phyloP scores from a whole-genome alignment of 1,140 invertebrate genomes.

The Megalopta genalis region DNA sequence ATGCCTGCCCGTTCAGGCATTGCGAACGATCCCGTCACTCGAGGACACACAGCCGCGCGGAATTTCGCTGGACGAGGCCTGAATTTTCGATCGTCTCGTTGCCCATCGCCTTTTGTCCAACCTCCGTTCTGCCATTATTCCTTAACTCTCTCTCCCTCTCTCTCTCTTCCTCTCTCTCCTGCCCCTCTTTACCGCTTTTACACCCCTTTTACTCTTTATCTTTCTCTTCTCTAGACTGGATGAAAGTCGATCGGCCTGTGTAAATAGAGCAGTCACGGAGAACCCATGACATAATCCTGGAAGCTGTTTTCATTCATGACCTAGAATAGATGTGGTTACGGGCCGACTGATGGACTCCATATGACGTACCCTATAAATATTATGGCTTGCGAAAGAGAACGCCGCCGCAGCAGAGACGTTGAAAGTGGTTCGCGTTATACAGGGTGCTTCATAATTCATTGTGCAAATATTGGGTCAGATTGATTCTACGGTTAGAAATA shows the following conservation, averaged over 20 bases:
- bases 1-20: conserved; percentile 18
- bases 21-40: conserved; percentile 12
- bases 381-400: neutral
- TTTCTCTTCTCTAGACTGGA: neutral
- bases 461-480: no score
- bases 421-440: neutral
- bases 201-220: no score
- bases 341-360: neutral
- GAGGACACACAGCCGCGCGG: conserved; percentile 18
- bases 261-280: neutral
- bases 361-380: neutral
- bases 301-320: neutral
- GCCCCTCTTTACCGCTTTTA: no score
- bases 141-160: neutral
- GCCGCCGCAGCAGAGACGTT: neutral
- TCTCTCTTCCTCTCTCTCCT: no score
- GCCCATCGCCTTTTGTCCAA: neutral
- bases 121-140: neutral
- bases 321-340: conserved; percentile 1
- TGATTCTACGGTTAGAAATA: no score
- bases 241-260: neutral
- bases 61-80: conserved; percentile 7
- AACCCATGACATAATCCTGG: neutral
- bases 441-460: no score
- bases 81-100: conserved; percentile 20